Evolutionary conservation across 2,888 invertebrate species (phyloP).

Genomic region (Cosmorhoe ocellata): DNA sequence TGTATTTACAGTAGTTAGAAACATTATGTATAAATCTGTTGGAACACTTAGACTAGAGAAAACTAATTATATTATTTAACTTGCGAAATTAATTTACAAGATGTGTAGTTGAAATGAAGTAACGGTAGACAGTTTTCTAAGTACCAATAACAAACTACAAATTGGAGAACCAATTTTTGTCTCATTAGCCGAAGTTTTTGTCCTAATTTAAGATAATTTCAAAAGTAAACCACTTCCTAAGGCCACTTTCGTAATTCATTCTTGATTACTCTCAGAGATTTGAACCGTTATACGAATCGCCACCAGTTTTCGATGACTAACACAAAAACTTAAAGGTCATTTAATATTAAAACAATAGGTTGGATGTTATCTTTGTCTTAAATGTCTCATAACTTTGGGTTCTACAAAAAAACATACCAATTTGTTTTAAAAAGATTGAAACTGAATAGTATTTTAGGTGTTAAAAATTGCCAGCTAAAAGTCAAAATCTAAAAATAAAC

Average conservation of each 20-base stretch:
- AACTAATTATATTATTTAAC: too few relatives aligned
- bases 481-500: constrained; percentile 1
- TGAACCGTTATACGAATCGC: constrained; percentile 40
- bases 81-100: too few relatives aligned
- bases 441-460: not conserved
- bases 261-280: constrained; percentile 45
- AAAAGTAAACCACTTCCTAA: constrained; percentile 37
- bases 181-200: constrained; percentile 43
- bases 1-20: too few relatives aligned
- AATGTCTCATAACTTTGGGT: constrained; percentile 20
- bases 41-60: too few relatives aligned
- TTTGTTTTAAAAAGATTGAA: not conserved
- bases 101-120: too few relatives aligned
- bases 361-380: constrained; percentile 48
- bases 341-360: constrained; percentile 47
- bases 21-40: too few relatives aligned
- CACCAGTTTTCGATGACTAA: constrained; percentile 41
- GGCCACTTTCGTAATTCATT: constrained; percentile 46
- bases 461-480: not conserved
- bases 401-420: not conserved
- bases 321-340: constrained; percentile 39
- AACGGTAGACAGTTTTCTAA: constrained; percentile 8
- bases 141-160: constrained; percentile 22
- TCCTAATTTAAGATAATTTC: constrained; percentile 37
- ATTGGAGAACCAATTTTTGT: constrained; percentile 33